These are phyloP conservation scores for Gymnothorax javanicus DNA, from an alignment of 2,797 vertebrate genomes.

Conservation along the genomic window DNA sequence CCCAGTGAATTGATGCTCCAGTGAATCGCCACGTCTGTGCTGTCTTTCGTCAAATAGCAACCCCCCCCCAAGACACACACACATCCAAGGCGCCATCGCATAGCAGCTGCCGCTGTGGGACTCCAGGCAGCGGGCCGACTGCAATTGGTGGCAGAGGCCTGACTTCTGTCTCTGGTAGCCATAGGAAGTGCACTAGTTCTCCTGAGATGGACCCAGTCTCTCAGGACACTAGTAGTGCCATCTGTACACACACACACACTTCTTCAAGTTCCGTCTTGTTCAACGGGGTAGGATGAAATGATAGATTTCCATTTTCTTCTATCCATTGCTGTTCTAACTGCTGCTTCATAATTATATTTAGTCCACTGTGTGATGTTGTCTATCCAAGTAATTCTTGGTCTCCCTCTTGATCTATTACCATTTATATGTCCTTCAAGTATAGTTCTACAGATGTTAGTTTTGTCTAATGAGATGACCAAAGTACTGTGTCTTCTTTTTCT, in stretches of 20 bases:
- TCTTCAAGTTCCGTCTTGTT: too few relatives aligned
- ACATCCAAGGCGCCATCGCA: background rate
- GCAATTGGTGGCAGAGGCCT: constrained; percentile 7
- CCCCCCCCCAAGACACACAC: background rate
- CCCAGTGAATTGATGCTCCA: background rate
- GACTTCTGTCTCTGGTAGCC: background rate
- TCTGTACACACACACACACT: background rate
- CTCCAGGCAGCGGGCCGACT: background rate
- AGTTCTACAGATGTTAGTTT: too few relatives aligned
- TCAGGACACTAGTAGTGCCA: background rate
- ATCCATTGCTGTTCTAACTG: too few relatives aligned
- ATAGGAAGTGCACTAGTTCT: background rate
- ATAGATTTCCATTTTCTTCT: too few relatives aligned
- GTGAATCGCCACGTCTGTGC: background rate
- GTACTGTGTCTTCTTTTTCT: too few relatives aligned
- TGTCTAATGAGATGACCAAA: too few relatives aligned
- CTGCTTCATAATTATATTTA: too few relatives aligned
- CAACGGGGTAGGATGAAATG: too few relatives aligned
- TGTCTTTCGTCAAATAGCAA: background rate
- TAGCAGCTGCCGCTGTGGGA: constrained; percentile 27
- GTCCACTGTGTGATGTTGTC: too few relatives aligned
- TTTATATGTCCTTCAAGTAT: too few relatives aligned
- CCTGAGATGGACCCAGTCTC: background rate
- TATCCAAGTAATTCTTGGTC: too few relatives aligned
- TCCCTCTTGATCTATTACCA: too few relatives aligned